Base-by-base conservation (phyloP, 2,888 invertebrate genomes). In the Agonopterix subpropinquella region DNA sequence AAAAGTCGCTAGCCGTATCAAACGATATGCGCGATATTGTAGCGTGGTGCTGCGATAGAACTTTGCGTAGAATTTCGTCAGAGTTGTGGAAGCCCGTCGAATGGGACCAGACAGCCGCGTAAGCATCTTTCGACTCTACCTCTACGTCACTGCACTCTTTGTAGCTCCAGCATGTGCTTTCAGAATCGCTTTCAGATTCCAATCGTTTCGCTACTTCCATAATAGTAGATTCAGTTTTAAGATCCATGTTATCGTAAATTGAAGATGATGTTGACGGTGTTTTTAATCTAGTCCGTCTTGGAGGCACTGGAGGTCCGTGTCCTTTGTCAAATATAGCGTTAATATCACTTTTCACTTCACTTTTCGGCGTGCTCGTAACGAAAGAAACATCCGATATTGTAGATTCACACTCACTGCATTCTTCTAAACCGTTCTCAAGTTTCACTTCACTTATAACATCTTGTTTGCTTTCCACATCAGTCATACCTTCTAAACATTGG, bases 81-180 rank as follows among this genome's bases (percentile, higher is more conserved):
- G 81, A 85, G 55, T 85, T 82, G 67, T 81, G 85, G 67, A 72
- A 88, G n/a, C 89, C 89, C 49, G 73, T 79, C 8, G 85, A 85
- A 46, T 87, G 87, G 0, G 77, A 68, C 89, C 89, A 89, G 28
- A 89, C 74, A 1, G 69, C 77, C 3, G 83, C 80, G 67, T 89
- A 89, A 28, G 78, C 57, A 18, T 72, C 72, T 57, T 75, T 74
- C 1, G 57, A 54, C 9, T 53, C 53, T 18, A 77, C 58, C 55
- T 11, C 78, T 8, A 70, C 68, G 45, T 80, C 81, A 47, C 68
- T 78, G 55, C 86, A 85, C 53, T 83, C 87, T 58, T 85, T 81
- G 67, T 88, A 88, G 50, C 86, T 87, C 88, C 88, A 88, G 51
- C 85, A 82, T 36, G 86, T 86, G 67, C 85, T 88, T 48, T 73